Conservation (phyloP, 2,113 vertebrate species). For the Phyllopteryx taeniolatus region DNA sequence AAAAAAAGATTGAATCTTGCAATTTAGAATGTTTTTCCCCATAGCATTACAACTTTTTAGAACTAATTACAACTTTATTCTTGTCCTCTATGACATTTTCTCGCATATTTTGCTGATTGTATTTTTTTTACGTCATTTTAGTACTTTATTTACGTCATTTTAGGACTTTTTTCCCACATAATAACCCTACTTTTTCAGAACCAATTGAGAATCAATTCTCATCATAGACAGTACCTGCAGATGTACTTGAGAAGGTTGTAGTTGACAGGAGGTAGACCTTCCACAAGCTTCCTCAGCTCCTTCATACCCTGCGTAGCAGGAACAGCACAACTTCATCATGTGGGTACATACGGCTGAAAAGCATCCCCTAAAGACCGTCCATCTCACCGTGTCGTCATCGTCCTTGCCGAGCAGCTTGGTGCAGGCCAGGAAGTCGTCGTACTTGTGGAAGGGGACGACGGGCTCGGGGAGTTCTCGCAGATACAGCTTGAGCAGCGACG, state of each 20-base stretch:
- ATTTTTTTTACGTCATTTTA: no score
- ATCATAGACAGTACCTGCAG: conserved; percentile 80
- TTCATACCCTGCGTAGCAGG: conserved; percentile 81
- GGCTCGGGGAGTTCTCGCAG: conserved; percentile 94
- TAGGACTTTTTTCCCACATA: no score
- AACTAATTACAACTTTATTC: no score
- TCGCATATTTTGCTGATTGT: no score
- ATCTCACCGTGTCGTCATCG: conserved; percentile 82
- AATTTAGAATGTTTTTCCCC: no score
- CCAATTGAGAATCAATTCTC: neutral
- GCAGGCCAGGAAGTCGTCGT: conserved; percentile 88
- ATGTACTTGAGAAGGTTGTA: conserved; percentile 96
- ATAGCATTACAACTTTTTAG: no score
- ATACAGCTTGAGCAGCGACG: conserved; percentile 93
- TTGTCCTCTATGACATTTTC: no score
- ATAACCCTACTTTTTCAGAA: no score
- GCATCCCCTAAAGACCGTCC: neutral
- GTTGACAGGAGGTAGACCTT: conserved; percentile 89
- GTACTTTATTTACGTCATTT: no score
- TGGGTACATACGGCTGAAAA: neutral
- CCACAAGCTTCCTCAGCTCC: conserved; percentile 85
- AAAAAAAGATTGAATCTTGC: no score
- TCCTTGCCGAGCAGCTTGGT: conserved; percentile 89
- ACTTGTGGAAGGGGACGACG: conserved; percentile 89
- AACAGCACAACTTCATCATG: neutral